Evolutionary conservation across 1,140 invertebrate genomes (phyloP).

Genomic region (Babylonia areolata): DNA sequence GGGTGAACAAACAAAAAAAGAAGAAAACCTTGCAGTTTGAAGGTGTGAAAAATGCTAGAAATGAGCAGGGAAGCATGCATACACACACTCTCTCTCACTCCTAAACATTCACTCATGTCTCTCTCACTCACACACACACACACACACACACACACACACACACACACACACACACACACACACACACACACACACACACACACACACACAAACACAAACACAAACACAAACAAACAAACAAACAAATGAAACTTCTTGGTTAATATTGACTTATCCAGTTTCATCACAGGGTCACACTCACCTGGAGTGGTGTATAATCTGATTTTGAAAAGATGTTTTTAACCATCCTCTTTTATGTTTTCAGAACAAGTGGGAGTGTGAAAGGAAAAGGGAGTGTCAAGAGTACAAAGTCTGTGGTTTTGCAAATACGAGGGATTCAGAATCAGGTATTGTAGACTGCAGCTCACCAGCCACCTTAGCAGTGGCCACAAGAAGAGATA

Average conservation of each 20-base stretch:
- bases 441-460: conserved; percentile 33
- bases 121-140: neutral
- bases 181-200: neutral
- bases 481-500: too few relatives aligned
- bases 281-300: too few relatives aligned
- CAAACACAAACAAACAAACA: neutral
- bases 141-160: neutral
- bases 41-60: too few relatives aligned
- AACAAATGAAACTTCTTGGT: too few relatives aligned
- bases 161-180: neutral
- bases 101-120: too few relatives aligned
- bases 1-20: too few relatives aligned
- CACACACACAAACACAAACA: neutral
- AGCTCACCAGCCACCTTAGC: too few relatives aligned
- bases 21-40: too few relatives aligned
- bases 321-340: too few relatives aligned
- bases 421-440: conserved; percentile 41
- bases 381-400: neutral
- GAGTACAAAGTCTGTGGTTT: conserved; percentile 41
- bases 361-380: neutral
- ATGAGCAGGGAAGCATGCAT: neutral
- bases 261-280: too few relatives aligned
- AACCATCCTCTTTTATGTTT: neutral
- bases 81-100: neutral
- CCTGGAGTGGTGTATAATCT: too few relatives aligned